Conservation (phyloP, 1,140 invertebrate species). For the Euschistus heros region DNA sequence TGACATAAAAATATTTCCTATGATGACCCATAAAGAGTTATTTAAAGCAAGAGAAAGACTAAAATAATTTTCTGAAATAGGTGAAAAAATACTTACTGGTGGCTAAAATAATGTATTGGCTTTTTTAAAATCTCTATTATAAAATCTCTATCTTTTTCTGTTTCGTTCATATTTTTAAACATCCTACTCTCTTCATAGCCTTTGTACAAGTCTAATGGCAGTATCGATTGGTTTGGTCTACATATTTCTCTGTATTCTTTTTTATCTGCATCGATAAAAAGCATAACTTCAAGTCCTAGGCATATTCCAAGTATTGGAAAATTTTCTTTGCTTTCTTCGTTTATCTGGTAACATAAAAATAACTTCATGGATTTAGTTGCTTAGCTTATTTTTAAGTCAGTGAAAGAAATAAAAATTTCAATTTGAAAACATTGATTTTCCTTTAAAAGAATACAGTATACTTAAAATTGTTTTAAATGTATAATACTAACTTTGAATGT, state of each 20-base stretch:
- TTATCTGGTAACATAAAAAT: not conserved
- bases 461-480: no score
- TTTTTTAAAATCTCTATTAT: not conserved
- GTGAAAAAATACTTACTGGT: slow-evolving; percentile 24
- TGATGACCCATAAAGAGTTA: no score
- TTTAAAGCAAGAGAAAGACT: no score
- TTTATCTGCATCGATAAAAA: slow-evolving; percentile 20
- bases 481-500: no score
- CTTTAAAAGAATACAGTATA: no score
- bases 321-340: slow-evolving; percentile 45
- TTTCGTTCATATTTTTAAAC: slow-evolving; percentile 7
- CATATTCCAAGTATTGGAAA: slow-evolving; percentile 84
- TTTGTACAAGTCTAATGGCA: slow-evolving; percentile 23
- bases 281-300: slow-evolving; percentile 71
- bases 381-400: no score
- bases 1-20: no score
- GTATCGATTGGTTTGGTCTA: slow-evolving; percentile 16
- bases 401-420: no score
- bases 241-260: slow-evolving; percentile 20
- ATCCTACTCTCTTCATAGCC: slow-evolving; percentile 16
- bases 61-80: no score
- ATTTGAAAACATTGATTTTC: no score
- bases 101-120: slow-evolving; percentile 21
- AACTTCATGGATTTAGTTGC: no score
- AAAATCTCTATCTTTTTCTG: slow-evolving; percentile 19